Base-by-base conservation (phyloP, 2,797 vertebrate genomes). In the Serranus cabrilla region DNA sequence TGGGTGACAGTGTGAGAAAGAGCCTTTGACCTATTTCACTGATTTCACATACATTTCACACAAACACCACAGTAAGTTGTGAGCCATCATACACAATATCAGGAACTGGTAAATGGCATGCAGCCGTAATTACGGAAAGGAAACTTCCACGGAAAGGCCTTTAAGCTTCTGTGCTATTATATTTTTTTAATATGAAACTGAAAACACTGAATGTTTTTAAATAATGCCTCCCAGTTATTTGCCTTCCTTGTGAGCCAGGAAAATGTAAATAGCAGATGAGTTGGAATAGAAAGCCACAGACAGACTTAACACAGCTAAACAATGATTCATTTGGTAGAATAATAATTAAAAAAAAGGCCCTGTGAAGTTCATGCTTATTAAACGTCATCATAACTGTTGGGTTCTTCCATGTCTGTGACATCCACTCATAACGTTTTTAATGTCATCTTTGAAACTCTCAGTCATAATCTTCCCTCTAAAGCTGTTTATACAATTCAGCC, bases 1-100 rank as follows among this genome's bases (percentile, higher is more conserved):
- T 68, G 14, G 18, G 12, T 50, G 47, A 60, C 42, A 51, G 25
- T 80, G 76, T 88, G 86, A 87, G 87, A 87, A 89, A 80, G n/a
- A 74, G 39, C n/a, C 31, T 74, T 74, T 87, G 69, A 70, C 79
- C 69, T 52, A 65, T 65, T 82, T 89, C 13, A 72, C 66, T 42
- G 3, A 27, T 63, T 21, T 63, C 21, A 37, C 27, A 34, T 3
- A 49, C 47, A 13, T 21, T 11, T 47, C 60, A 62, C n/a, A 37
- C 6, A 27, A 34, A 34, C 34, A 34, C 39, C 14, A 23, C 46
- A 50, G 64, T 11, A 55, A 55, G 40, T 34, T 23, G 45, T 16
- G 21, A 50, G 9, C 8, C 43, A 39, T 9, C 14, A 18, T 25
- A 37, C 18, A 16, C 50, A 31, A 12, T 6, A 49, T 25, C 31